These are phyloP conservation scores for Parnassius smintheus DNA, from an alignment of 2,888 invertebrate genomes.

Conservation along the genomic window DNA sequence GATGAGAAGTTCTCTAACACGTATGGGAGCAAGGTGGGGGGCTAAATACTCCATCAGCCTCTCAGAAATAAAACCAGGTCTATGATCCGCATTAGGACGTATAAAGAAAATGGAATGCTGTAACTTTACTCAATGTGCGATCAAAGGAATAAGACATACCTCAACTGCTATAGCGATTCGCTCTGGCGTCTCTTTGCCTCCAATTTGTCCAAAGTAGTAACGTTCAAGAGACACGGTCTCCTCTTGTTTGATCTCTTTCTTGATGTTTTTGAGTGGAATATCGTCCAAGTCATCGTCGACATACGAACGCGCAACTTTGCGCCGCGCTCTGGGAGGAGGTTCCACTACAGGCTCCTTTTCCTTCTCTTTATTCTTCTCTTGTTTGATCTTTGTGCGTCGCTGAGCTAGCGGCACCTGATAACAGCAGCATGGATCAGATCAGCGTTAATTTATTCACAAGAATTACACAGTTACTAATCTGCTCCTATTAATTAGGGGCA, in stretches of 20 bases:
- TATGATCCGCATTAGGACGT: no score
- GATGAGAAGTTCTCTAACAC: no score
- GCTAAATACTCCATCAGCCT: no score
- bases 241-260: slow-evolving; percentile 65
- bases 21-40: no score
- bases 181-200: slow-evolving; percentile 43
- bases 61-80: no score
- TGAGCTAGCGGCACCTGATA: slow-evolving; percentile 61
- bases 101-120: no score
- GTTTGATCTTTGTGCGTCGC: slow-evolving; percentile 69
- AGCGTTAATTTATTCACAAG: no score
- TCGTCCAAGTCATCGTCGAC: slow-evolving; percentile 63
- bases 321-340: slow-evolving; percentile 44
- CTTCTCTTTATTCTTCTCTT: slow-evolving; percentile 47
- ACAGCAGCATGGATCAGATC: not conserved
- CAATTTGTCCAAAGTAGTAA: slow-evolving; percentile 83
- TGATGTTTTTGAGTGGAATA: slow-evolving; percentile 64
- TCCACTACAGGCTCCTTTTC: slow-evolving; percentile 32
- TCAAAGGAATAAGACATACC: slow-evolving; percentile 37
- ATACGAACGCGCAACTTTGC: slow-evolving; percentile 56
- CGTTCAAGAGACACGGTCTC: slow-evolving; percentile 81
- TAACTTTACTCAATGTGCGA: no score
- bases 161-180: slow-evolving; percentile 63
- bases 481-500: no score
- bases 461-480: no score